These are phyloP conservation scores for Tyria jacobaeae DNA, from an alignment of 2,888 invertebrate genomes.

Conservation along the genomic window DNA sequence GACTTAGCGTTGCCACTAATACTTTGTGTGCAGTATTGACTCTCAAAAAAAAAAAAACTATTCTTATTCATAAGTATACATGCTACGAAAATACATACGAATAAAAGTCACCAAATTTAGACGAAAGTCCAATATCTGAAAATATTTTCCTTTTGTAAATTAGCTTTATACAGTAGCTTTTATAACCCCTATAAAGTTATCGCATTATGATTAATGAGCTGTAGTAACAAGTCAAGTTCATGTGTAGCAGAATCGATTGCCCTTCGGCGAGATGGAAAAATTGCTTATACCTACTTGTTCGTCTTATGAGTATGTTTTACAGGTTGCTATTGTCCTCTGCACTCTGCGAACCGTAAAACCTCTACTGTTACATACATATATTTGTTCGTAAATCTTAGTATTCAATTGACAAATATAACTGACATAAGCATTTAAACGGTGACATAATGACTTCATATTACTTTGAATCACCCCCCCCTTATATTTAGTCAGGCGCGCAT, in stretches of 20 bases:
- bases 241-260: constrained; percentile 53
- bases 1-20: too few species aligned
- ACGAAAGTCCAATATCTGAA: constrained; percentile 8
- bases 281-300: constrained; percentile 41
- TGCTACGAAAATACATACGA: background rate
- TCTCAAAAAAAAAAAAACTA: background rate
- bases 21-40: too few species aligned
- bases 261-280: constrained; percentile 49
- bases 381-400: too few species aligned
- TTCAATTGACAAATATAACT: too few species aligned
- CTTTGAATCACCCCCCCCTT: too few species aligned
- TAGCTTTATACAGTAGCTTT: constrained; percentile 13
- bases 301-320: constrained; percentile 12
- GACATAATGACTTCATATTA: too few species aligned
- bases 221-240: constrained; percentile 52
- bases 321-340: background rate
- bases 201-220: constrained; percentile 48
- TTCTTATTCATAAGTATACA: background rate
- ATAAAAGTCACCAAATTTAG: background rate
- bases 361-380: background rate
- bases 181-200: constrained; percentile 35
- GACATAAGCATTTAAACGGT: too few species aligned
- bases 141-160: constrained; percentile 15
- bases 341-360: background rate
- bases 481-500: too few species aligned